Percentiles rank a stretch among this genome's conserved stretches.
These are phyloP conservation scores for Hemibagrus guttatus DNA, from an alignment of 2,797 vertebrate species.

Conservation along the genomic window DNA sequence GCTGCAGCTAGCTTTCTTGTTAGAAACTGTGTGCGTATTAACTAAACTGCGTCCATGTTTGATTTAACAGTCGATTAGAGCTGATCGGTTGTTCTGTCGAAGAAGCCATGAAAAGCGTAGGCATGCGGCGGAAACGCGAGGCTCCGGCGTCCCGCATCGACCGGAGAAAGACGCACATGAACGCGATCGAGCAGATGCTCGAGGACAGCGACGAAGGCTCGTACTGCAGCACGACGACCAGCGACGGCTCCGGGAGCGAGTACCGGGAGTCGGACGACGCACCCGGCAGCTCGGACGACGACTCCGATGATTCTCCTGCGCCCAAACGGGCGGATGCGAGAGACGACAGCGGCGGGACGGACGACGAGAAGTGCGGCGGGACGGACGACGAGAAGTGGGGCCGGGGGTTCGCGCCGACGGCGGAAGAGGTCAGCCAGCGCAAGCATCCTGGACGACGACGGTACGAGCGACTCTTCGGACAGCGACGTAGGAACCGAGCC, in stretches of 20 bases:
- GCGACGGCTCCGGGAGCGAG: slow-evolving; percentile 48
- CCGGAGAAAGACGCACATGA: slow-evolving; percentile 42
- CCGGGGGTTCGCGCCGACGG: slow-evolving; percentile 3
- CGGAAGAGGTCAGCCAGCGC: slow-evolving; percentile 34
- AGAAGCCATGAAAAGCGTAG: slow-evolving; percentile 41
- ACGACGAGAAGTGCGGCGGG: slow-evolving; percentile 32
- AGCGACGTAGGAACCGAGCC: slow-evolving; percentile 53
- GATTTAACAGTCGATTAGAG: background rate
- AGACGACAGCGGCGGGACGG: background rate
- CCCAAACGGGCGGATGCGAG: background rate
- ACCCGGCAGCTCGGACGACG: slow-evolving; percentile 36
- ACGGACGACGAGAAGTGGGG: slow-evolving; percentile 33
- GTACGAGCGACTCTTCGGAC: slow-evolving; percentile 43
- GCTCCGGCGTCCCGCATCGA: slow-evolving; percentile 39
- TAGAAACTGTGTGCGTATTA: background rate
- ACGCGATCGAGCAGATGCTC: slow-evolving; percentile 45
- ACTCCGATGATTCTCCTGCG: background rate
- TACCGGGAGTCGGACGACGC: slow-evolving; percentile 46
- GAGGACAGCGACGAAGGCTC: slow-evolving; percentile 61
- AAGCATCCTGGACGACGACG: slow-evolving; percentile 26
- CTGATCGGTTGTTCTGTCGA: background rate
- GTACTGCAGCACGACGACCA: slow-evolving; percentile 45
- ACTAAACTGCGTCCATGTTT: background rate
- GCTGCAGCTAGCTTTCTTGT: background rate
- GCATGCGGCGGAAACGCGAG: slow-evolving; percentile 44